A percentile compares a stretch with the other conserved stretches of the same genome.
These are phyloP conservation scores for Aphis gossypii DNA, from an alignment of 1,140 invertebrate genomes.

Conservation along the genomic window DNA sequence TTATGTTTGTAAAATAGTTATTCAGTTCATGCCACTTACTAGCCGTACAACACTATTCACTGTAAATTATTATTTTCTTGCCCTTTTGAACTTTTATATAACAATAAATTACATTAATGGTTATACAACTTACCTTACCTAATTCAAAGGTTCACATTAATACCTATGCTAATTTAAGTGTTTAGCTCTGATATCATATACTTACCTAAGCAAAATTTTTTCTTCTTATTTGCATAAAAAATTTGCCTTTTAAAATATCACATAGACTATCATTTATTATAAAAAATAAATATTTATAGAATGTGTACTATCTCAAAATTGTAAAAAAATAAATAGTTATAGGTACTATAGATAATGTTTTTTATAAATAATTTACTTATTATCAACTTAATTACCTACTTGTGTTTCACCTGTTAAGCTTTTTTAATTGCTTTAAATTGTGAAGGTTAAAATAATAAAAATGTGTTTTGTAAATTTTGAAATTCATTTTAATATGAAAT, in stretches of 20 bases:
- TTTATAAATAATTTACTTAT: no score
- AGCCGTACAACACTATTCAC: background rate
- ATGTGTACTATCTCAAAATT: no score
- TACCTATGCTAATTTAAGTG: background rate
- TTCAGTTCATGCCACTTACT: background rate
- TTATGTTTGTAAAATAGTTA: background rate
- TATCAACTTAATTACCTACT: no score
- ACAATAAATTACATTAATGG: background rate
- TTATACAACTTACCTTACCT: no score
- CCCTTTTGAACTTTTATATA: conserved; percentile 6
- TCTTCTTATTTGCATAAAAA: background rate
- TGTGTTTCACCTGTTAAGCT: no score
- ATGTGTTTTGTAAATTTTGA: background rate
- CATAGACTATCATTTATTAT: no score
- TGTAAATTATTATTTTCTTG: background rate
- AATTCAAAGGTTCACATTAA: background rate
- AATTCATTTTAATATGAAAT: background rate
- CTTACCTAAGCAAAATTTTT: background rate
- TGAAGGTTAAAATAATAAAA: background rate
- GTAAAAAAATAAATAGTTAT: no score
- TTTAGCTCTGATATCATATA: background rate
- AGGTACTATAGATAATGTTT: no score
- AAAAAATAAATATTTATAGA: no score
- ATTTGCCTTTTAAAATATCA: no score
- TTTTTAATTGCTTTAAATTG: background rate